phyloP scores from a whole-genome alignment of 30 jellyfish, hydroid and myxozoan genomes.

The Euphysa ruthae region DNA sequence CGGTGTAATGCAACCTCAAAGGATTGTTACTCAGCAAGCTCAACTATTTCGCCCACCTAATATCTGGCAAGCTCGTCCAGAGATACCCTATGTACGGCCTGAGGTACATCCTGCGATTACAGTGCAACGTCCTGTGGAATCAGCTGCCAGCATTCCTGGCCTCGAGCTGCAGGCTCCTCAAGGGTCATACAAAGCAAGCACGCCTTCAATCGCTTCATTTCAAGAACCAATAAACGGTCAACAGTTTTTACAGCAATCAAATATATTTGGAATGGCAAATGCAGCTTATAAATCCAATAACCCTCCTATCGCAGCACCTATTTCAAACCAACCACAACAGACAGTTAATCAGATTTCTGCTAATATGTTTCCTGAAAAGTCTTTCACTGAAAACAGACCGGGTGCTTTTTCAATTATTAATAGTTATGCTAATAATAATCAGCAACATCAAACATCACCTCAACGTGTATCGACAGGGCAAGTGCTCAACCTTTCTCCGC shows the following conservation, averaged over 20 bases:
- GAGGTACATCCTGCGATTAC: background rate
- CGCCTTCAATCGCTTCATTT: background rate
- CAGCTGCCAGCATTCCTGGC: too few relatives aligned
- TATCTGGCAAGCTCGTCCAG: background rate
- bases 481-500: conserved; percentile 10
- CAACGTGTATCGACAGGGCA: conserved; percentile 14
- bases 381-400: conserved; percentile 1
- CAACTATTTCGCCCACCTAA: background rate
- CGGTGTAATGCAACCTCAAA: background rate
- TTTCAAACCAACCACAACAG: background rate
- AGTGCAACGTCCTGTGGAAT: background rate
- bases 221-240: background rate
- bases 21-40: background rate
- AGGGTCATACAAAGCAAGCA: background rate
- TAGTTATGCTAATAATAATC: background rate
- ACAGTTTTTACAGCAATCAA: conserved; percentile 19
- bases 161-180: background rate
- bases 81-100: background rate
- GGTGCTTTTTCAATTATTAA: conserved; percentile 1
- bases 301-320: background rate
- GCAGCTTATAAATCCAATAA: conserved; percentile 9
- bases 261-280: background rate
- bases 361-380: background rate
- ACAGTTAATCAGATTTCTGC: background rate
- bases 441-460: too few relatives aligned